These are phyloP conservation scores for Epistrophella euchroma DNA, from an alignment of 2,888 invertebrate genomes.

Conservation along the genomic window DNA sequence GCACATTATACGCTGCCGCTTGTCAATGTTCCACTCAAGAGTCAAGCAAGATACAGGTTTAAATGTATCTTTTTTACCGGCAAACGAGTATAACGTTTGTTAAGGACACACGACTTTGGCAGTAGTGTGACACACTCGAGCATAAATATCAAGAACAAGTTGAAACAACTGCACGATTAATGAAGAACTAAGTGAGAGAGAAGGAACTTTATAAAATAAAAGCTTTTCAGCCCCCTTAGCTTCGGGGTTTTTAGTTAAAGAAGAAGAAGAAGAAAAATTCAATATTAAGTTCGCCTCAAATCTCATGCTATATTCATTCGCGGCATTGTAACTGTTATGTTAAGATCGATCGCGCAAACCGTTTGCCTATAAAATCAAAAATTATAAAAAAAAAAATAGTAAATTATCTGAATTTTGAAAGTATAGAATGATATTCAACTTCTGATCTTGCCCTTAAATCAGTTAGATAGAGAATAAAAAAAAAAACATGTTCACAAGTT, in stretches of 20 bases:
- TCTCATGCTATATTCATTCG: constrained; percentile 66
- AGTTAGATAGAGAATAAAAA: constrained; percentile 30
- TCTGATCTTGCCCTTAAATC: constrained; percentile 24
- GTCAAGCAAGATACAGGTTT: constrained; percentile 44
- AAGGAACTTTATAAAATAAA: constrained; percentile 27
- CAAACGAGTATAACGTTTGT: constrained; percentile 60
- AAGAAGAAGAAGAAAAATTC: constrained; percentile 53
- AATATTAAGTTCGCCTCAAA: constrained; percentile 70
- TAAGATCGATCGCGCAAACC: constrained; percentile 56
- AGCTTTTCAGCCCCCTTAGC: constrained; percentile 45
- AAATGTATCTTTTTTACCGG: constrained; percentile 46
- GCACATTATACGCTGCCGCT: constrained; percentile 5
- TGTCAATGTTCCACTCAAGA: constrained; percentile 7
- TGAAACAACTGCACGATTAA: constrained; percentile 24
- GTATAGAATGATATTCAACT: constrained; percentile 66
- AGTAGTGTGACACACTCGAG: neutral
- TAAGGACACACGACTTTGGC: constrained; percentile 55
- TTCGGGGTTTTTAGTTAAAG: neutral
- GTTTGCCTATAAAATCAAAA: neutral
- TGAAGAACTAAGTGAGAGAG: constrained; percentile 32
- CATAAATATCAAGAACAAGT: constrained; percentile 4
- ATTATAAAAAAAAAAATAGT: neutral
- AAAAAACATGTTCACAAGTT: constrained; percentile 46
- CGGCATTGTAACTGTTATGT: constrained; percentile 66
- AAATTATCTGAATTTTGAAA: constrained; percentile 20